Percentiles rank a stretch among this genome's conserved stretches.
These are phyloP conservation scores for Zaprionus camerounensis DNA, from an alignment of 1,140 invertebrate genomes.

Conservation along the genomic window DNA sequence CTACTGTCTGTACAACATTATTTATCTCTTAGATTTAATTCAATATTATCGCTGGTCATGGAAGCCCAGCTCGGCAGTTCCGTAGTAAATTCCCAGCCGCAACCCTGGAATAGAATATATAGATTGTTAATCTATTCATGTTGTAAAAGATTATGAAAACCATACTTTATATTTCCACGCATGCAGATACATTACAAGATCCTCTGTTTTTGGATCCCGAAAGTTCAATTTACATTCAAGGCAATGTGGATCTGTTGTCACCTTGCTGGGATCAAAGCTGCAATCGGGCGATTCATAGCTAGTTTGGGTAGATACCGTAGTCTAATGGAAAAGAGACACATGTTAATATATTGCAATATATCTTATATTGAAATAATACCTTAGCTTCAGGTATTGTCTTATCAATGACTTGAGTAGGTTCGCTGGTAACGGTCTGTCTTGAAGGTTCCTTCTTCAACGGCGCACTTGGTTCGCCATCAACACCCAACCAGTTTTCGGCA, in stretches of 20 bases:
- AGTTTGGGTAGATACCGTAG: constrained; percentile 30
- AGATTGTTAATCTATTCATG: background rate
- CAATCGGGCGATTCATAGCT: constrained; percentile 48
- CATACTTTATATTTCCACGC: constrained; percentile 94
- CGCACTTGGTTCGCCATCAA: constrained; percentile 94
- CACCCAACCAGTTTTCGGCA: constrained; percentile 96
- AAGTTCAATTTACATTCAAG: constrained; percentile 96
- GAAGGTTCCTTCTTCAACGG: constrained; percentile 88
- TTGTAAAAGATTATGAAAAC: background rate
- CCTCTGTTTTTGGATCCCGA: constrained; percentile 94
- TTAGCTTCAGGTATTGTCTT: constrained; percentile 69
- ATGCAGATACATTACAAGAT: constrained; percentile 98
- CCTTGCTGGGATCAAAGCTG: constrained; percentile 88
- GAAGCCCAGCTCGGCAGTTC: constrained; percentile 94
- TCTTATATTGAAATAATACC: background rate
- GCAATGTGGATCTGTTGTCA: constrained; percentile 93
- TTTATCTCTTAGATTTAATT: constrained; percentile 49
- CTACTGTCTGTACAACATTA: constrained; percentile 1
- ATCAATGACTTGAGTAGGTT: background rate
- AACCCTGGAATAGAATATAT: constrained; percentile 86
- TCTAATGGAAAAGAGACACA: constrained; percentile 19
- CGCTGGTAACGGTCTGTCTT: background rate
- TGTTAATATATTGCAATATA: background rate
- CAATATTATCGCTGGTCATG: constrained; percentile 89
- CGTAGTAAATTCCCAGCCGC: constrained; percentile 95